These are phyloP conservation scores for Cotesia vestalis DNA, from an alignment of 1,140 invertebrate genomes.

Conservation along the genomic window DNA sequence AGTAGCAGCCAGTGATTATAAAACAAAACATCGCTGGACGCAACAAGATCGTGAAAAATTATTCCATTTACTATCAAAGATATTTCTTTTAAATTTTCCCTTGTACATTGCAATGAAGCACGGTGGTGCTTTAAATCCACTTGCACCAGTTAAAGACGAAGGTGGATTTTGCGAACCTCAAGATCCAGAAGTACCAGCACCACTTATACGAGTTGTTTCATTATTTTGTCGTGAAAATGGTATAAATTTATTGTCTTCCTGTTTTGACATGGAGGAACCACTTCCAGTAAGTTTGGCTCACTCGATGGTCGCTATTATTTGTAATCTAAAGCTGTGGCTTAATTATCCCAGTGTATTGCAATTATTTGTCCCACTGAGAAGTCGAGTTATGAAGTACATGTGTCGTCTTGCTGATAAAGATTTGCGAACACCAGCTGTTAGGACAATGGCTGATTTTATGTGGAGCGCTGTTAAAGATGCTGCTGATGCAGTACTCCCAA, in stretches of 20 bases:
- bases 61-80: slow-evolving; percentile 80
- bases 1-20: slow-evolving; percentile 37
- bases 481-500: slow-evolving; percentile 80
- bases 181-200: slow-evolving; percentile 91
- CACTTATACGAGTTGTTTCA: slow-evolving; percentile 87
- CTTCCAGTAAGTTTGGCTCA: slow-evolving; percentile 88
- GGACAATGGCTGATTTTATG: slow-evolving; percentile 95
- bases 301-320: slow-evolving; percentile 88
- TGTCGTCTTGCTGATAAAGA: slow-evolving; percentile 92
- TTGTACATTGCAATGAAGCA: slow-evolving; percentile 93
- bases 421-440: slow-evolving; percentile 82
- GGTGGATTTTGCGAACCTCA: slow-evolving; percentile 85
- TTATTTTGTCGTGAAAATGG: slow-evolving; percentile 91
- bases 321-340: slow-evolving; percentile 94
- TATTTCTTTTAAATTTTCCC: slow-evolving; percentile 89
- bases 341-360: slow-evolving; percentile 89
- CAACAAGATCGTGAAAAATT: slow-evolving; percentile 81
- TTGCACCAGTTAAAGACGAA: slow-evolving; percentile 62
- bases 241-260: slow-evolving; percentile 83
- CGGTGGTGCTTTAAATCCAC: slow-evolving; percentile 60
- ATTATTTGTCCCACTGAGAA: slow-evolving; percentile 85
- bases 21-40: slow-evolving; percentile 67
- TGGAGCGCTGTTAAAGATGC: slow-evolving; percentile 94
- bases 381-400: slow-evolving; percentile 90
- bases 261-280: slow-evolving; percentile 82